phyloP scores from a whole-genome alignment of 2,113 vertebrate genomes.

The Pogona vitticeps region DNA sequence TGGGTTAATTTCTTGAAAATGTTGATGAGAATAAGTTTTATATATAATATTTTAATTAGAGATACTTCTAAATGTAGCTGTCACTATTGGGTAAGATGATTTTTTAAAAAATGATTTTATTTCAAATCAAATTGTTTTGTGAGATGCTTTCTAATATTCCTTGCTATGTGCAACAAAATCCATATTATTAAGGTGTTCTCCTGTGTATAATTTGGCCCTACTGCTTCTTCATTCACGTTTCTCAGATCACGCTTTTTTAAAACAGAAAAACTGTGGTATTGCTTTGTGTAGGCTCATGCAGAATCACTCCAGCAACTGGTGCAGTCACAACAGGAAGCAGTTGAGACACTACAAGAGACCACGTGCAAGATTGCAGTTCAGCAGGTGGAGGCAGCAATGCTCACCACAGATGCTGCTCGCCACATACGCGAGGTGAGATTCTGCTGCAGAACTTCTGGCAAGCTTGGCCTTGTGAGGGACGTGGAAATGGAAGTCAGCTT shows the following conservation, averaged over 20 bases:
- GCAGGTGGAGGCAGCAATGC: slow-evolving; percentile 80
- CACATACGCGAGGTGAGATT: slow-evolving; percentile 85
- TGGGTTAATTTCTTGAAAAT: not conserved
- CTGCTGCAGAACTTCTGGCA: not conserved
- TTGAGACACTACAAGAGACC: slow-evolving; percentile 79
- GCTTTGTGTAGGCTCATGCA: slow-evolving; percentile 77
- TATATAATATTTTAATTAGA: not conserved
- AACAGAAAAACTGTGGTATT: not conserved
- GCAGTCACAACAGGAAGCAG: slow-evolving; percentile 81
- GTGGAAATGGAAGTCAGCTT: no score
- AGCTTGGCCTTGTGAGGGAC: not conserved
- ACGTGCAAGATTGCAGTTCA: slow-evolving; percentile 83
- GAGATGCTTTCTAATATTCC: not conserved
- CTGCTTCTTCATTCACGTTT: not conserved
- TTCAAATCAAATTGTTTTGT: not conserved
- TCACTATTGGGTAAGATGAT: not conserved
- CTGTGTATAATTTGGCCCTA: not conserved
- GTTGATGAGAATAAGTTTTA: not conserved
- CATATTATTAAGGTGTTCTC: not conserved
- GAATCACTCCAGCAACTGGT: slow-evolving; percentile 85
- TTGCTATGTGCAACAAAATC: not conserved
- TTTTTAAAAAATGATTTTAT: not conserved
- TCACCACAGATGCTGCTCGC: slow-evolving; percentile 78
- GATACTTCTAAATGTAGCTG: not conserved
- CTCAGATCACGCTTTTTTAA: not conserved